phyloP scores from a whole-genome alignment of 2,797 vertebrate species.

The Oreonectes daqikongensis region DNA sequence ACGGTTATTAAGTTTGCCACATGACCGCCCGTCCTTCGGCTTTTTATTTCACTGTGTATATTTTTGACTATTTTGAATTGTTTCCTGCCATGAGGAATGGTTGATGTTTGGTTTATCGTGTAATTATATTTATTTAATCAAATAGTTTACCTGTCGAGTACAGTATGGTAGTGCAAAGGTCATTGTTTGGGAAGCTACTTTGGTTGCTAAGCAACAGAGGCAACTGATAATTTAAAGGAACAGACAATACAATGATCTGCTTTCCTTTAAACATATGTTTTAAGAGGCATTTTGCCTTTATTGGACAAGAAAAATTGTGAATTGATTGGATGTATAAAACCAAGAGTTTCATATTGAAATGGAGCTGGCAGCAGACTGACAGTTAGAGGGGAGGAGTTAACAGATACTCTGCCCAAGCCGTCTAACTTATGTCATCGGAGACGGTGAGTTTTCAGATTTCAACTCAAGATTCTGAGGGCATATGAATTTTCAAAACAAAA shows the following conservation, averaged over 20 bases:
- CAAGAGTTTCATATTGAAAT: too few relatives aligned
- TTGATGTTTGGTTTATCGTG: not conserved
- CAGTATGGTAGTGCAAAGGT: not conserved
- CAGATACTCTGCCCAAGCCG: too few relatives aligned
- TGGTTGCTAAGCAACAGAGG: not conserved
- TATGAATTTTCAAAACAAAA: too few relatives aligned
- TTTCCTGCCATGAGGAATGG: slow-evolving; percentile 5
- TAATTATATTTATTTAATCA: not conserved
- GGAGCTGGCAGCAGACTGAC: too few relatives aligned
- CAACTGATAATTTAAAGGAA: not conserved
- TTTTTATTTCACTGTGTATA: slow-evolving; percentile 6
- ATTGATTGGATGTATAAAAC: too few relatives aligned
- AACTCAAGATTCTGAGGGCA: too few relatives aligned
- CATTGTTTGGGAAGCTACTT: not conserved
- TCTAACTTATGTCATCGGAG: too few relatives aligned
- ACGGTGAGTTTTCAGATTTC: too few relatives aligned
- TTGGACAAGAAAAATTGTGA: too few relatives aligned
- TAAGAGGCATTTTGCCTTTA: too few relatives aligned
- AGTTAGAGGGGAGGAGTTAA: too few relatives aligned
- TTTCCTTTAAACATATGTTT: too few relatives aligned
- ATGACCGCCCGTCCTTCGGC: slow-evolving; percentile 24
- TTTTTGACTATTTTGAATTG: not conserved
- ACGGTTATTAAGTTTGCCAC: slow-evolving; percentile 33
- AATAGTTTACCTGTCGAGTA: not conserved
- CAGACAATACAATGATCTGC: not conserved